phyloP scores from a whole-genome alignment of 2,888 invertebrate genomes.

The Subacronicta megacephala region DNA sequence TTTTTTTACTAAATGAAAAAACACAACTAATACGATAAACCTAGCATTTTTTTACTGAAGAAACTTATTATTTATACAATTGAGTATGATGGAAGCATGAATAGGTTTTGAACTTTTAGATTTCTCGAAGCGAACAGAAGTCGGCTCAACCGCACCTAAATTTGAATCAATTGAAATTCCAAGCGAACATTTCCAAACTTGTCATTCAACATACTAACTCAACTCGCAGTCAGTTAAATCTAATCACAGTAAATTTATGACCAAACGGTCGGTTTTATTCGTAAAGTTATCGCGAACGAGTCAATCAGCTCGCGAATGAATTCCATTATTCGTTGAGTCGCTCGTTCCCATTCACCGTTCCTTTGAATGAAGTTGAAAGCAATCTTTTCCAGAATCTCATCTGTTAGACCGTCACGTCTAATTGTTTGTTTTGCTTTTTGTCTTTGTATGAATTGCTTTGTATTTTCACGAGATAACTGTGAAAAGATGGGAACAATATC shows the following conservation, averaged over 20 bases:
- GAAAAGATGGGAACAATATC: background rate
- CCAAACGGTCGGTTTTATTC: slow-evolving; percentile 37
- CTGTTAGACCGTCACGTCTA: slow-evolving; percentile 32
- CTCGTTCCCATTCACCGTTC: slow-evolving; percentile 47
- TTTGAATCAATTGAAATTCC: slow-evolving; percentile 18
- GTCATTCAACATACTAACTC: slow-evolving; percentile 21
- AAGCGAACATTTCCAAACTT: slow-evolving; percentile 23
- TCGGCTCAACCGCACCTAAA: slow-evolving; percentile 1
- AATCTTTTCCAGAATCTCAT: slow-evolving; percentile 49
- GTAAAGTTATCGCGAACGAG: slow-evolving; percentile 43
- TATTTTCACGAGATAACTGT: slow-evolving; percentile 5
- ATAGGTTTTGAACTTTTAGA: too few species aligned
- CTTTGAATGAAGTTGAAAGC: slow-evolving; percentile 40
- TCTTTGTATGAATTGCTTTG: slow-evolving; percentile 14
- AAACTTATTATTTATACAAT: too few species aligned
- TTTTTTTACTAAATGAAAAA: too few species aligned
- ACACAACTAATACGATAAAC: too few species aligned
- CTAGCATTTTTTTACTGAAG: too few species aligned
- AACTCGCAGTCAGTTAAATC: slow-evolving; percentile 26
- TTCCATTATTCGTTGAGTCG: slow-evolving; percentile 54
- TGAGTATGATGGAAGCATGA: too few species aligned
- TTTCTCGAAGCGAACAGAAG: background rate
- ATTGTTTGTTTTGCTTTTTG: slow-evolving; percentile 32
- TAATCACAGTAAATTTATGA: slow-evolving; percentile 40
- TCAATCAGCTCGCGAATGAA: slow-evolving; percentile 52